Evolutionary conservation across 2,888 invertebrate species (phyloP), one percentile per base, ranked within the genome.

Genomic region (Empis stercorea): DNA sequence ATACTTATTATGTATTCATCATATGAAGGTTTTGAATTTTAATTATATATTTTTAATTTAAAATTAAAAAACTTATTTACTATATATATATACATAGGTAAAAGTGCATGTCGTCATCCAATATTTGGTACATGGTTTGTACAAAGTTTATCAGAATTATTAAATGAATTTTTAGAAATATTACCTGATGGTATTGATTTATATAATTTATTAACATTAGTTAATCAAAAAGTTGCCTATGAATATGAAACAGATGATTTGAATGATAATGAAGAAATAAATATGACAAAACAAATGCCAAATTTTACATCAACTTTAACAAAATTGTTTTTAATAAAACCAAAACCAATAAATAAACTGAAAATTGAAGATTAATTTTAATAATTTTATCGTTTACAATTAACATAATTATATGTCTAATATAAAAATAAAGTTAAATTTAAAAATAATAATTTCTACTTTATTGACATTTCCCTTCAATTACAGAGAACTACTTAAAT

Each of bases 81-180:
- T 7, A 27, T 7, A 4, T 20, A 4, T 20, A 7, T 27, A 6
- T 27, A 7, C 4, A 27, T 27, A 27, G 23, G 23, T 2, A 27
- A 39, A 16, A 17, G 13, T n/a, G 10, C 83, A 1, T 83, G 80
- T 73, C 69, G 83, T 5, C 81, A 81, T 60, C 75, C 77, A 20
- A 72, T 72, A 40, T 71, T 73, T 17, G 84, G 84, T 3, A 80
- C 83, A 1, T 84, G 82, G 80, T 86, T 84, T 59, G 77, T 86
- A 45, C 83, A 84, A 61, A 66, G 79, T 4, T 62, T 86, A 39
- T 79, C 78, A 55, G 58, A 70, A 4, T 76, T 79, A 10, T 57
- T 84, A 15, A 67, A 72, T 46, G 53, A 54, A 20, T 55, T 55
- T 1, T 61, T 65, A 5, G 57, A 66, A 49, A 62, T 71, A 51